Percentiles rank a stretch among this genome's conserved stretches.
phyloP scores from a whole-genome alignment of 2,113 vertebrate species.

The Merops nubicus region DNA sequence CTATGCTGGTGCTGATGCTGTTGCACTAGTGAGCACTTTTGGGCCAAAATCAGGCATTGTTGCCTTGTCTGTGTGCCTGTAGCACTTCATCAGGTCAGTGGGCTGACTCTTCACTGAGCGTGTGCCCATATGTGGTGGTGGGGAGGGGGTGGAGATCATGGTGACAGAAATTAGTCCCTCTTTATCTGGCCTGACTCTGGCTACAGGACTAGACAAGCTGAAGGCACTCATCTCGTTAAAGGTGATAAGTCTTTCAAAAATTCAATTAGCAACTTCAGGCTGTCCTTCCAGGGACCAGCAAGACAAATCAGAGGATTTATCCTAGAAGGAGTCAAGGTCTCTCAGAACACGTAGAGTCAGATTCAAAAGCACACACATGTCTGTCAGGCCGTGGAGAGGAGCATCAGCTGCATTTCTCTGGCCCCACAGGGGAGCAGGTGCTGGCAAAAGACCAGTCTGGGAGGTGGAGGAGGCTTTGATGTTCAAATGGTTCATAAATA shows the following conservation, averaged over 20 bases:
- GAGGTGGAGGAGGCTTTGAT: neutral
- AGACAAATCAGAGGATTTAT: neutral
- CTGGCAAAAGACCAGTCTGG: neutral
- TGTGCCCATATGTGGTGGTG: neutral
- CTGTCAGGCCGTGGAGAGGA: neutral
- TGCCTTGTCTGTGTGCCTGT: neutral
- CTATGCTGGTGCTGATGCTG: neutral
- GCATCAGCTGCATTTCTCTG: rapidly evolving
- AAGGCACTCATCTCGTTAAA: neutral
- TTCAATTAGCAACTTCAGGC: neutral
- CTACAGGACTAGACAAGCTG: neutral
- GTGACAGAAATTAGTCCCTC: neutral
- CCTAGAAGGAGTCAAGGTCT: neutral
- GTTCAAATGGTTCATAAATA: rapidly evolving
- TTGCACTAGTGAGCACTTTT: neutral
- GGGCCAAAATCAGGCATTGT: neutral
- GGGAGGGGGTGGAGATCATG: neutral
- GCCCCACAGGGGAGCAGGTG: rapidly evolving
- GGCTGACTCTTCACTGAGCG: neutral
- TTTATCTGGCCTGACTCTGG: neutral
- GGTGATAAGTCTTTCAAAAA: neutral
- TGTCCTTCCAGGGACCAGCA: neutral
- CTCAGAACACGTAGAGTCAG: neutral
- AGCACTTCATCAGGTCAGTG: neutral
- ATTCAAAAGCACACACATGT: neutral